A percentile compares a stretch with the other conserved stretches of the same genome.
phyloP scores from a whole-genome alignment of 2,888 invertebrate species.

The Parthenolecanium corni region DNA sequence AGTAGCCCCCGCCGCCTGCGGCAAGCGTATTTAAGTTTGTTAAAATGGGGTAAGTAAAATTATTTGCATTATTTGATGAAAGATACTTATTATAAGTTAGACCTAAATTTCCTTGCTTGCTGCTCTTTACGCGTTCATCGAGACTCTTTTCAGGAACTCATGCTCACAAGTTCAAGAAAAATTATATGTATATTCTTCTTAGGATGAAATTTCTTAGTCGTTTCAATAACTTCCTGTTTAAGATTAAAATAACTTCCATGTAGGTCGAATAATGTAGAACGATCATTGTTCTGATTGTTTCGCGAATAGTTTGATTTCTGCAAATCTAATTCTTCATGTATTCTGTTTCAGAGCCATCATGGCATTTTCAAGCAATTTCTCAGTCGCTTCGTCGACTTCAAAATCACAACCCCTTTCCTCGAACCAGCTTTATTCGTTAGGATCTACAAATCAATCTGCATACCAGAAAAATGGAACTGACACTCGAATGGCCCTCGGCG shows the following conservation, averaged over 20 bases:
- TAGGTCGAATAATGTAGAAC: no score
- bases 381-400: conserved; percentile 27
- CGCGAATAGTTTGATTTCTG: neutral
- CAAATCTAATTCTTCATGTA: no score
- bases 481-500: conserved; percentile 14
- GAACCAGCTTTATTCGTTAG: conserved; percentile 17
- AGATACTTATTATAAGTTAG: neutral
- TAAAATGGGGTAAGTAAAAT: conserved; percentile 15
- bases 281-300: neutral
- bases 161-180: no score
- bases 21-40: conserved; percentile 13
- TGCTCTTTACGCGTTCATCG: no score
- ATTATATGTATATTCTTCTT: no score
- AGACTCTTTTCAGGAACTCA: no score
- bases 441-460: neutral
- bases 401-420: neutral
- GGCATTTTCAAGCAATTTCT: conserved; percentile 45
- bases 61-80: neutral
- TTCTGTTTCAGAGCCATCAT: conserved; percentile 62
- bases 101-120: neutral
- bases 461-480: conserved; percentile 10
- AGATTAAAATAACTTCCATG: no score
- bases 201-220: no score
- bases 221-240: neutral
- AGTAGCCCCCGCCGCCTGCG: conserved; percentile 24